Evolutionary conservation across 2,888 invertebrate species (phyloP).

Genomic region (Drosophila ustulata): DNA sequence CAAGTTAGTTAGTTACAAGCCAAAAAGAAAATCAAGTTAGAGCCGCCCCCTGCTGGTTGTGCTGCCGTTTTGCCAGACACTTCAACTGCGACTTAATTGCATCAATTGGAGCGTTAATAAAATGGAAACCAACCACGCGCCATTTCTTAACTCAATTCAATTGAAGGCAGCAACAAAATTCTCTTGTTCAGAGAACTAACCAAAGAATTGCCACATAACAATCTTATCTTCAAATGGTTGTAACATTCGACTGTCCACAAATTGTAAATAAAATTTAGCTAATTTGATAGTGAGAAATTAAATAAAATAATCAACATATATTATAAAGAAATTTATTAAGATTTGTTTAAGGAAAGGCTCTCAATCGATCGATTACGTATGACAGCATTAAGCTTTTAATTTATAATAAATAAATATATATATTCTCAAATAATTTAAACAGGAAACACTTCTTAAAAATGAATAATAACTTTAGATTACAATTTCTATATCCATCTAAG

Average conservation of each 20-base stretch:
- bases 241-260: background rate
- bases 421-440: background rate
- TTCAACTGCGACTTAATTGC: slow-evolving; percentile 47
- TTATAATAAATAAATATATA: background rate
- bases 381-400: background rate
- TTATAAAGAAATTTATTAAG: background rate
- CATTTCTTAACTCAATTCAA: slow-evolving; percentile 53
- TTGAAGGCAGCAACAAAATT: slow-evolving; percentile 21
- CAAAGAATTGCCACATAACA: background rate
- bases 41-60: slow-evolving; percentile 21
- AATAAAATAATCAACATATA: background rate
- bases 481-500: background rate
- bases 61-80: slow-evolving; percentile 21
- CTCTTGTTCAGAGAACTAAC: background rate
- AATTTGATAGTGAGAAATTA: too few species aligned
- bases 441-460: slow-evolving; percentile 1
- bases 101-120: slow-evolving; percentile 74
- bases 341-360: background rate
- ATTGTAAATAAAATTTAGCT: too few species aligned
- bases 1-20: slow-evolving; percentile 18
- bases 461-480: background rate
- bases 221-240: background rate
- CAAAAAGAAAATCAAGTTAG: slow-evolving; percentile 32
- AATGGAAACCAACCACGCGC: slow-evolving; percentile 23
- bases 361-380: background rate